These are phyloP conservation scores for Aporrectodea caliginosa DNA, from an alignment of 1,140 invertebrate species.

Conservation along the genomic window DNA sequence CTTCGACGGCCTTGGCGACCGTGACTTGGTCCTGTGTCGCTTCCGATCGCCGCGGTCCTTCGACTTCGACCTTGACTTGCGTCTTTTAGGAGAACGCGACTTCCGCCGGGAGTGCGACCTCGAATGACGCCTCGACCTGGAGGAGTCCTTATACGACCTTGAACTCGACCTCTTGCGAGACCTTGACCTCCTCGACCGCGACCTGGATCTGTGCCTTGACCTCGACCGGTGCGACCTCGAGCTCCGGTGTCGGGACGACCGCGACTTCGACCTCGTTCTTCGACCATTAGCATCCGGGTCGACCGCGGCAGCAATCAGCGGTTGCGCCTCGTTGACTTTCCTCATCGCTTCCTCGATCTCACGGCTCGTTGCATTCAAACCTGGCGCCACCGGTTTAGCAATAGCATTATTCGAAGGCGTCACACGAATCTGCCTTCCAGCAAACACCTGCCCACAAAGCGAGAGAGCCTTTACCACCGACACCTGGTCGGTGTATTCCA, in stretches of 20 bases:
- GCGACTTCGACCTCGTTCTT: slow-evolving; percentile 34
- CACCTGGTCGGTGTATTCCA: slow-evolving; percentile 90
- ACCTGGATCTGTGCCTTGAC: slow-evolving; percentile 26
- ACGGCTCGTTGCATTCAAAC: slow-evolving; percentile 75
- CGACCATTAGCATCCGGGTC: slow-evolving; percentile 62
- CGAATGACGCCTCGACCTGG: slow-evolving; percentile 23
- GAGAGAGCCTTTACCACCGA: slow-evolving; percentile 78
- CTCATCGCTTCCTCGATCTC: slow-evolving; percentile 98
- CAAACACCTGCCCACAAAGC: slow-evolving; percentile 73
- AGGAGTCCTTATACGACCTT: slow-evolving; percentile 27
- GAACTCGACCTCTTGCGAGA: slow-evolving; percentile 40
- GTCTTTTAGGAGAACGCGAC: slow-evolving; percentile 37
- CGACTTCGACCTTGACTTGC: slow-evolving; percentile 34
- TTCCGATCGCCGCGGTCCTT: slow-evolving; percentile 35
- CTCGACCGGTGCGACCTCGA: slow-evolving; percentile 25
- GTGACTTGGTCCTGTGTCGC: slow-evolving; percentile 33
- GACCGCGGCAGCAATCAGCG: slow-evolving; percentile 84
- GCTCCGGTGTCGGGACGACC: slow-evolving; percentile 13
- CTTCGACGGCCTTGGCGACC: slow-evolving; percentile 35
- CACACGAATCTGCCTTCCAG: slow-evolving; percentile 62
- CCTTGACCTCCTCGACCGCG: slow-evolving; percentile 31
- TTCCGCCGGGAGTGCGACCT: slow-evolving; percentile 35
- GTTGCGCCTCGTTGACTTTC: slow-evolving; percentile 89
- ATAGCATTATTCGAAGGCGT: slow-evolving; percentile 87
- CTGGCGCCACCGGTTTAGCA: slow-evolving; percentile 76